phyloP scores from a whole-genome alignment of 2,888 invertebrate species.

The Pemphredon lugubris region DNA sequence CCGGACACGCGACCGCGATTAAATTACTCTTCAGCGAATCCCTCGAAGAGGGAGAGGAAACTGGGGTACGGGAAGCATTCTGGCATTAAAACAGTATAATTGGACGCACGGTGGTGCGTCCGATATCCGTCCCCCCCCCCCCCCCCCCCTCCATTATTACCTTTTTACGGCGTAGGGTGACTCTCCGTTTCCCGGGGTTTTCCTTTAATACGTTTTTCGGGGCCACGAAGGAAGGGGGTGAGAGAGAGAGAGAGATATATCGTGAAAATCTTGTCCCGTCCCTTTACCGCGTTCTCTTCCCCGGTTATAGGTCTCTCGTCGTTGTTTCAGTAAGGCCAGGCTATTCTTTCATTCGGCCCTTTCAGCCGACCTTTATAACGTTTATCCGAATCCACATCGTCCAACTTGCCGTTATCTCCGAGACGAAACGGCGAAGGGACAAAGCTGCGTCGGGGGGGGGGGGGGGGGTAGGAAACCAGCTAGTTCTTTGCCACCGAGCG shows the following conservation, averaged over 20 bases:
- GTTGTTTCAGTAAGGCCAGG: slow-evolving; percentile 49
- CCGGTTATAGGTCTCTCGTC: slow-evolving; percentile 29
- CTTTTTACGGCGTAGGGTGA: not conserved
- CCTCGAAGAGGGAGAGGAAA: no score
- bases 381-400: slow-evolving; percentile 55
- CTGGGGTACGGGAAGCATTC: slow-evolving; percentile 1
- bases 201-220: slow-evolving; percentile 45
- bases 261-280: slow-evolving; percentile 59
- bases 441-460: slow-evolving; percentile 14
- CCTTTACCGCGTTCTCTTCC: slow-evolving; percentile 25
- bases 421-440: slow-evolving; percentile 22
- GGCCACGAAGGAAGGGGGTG: slow-evolving; percentile 45
- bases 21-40: not conserved
- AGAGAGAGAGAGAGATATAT: slow-evolving; percentile 24
- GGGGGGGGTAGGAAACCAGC: slow-evolving; percentile 23
- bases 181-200: slow-evolving; percentile 48
- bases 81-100: slow-evolving; percentile 18
- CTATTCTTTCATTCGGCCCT: slow-evolving; percentile 43
- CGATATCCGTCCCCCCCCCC: slow-evolving; percentile 10
- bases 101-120: slow-evolving; percentile 13
- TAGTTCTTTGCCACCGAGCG: slow-evolving; percentile 35
- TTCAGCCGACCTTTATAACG: slow-evolving; percentile 48
- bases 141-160: not conserved
- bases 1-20: slow-evolving; percentile 22
- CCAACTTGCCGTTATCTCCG: slow-evolving; percentile 22